phyloP scores from a whole-genome alignment of 2,888 invertebrate genomes.

The Troilus luridus region DNA sequence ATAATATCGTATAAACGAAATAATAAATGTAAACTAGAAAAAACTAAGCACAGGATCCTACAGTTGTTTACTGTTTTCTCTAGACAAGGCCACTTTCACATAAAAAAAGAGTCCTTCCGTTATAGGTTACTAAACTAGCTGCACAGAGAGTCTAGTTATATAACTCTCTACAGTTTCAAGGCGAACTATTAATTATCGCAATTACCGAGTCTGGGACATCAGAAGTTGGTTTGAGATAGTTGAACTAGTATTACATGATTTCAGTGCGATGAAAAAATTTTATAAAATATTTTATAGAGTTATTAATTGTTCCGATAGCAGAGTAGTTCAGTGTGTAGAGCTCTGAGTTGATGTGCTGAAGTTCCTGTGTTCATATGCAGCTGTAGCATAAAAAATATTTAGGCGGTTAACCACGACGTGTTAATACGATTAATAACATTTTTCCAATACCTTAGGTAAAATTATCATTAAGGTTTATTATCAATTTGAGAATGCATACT shows the following conservation, averaged over 20 bases:
- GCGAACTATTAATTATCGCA: not conserved
- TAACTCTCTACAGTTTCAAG: not conserved
- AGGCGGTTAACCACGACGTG: no score
- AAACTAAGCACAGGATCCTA: not conserved
- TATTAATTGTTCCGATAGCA: no score
- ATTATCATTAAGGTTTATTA: no score
- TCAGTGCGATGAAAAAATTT: no score
- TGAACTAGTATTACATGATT: not conserved
- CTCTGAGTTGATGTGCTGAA: no score
- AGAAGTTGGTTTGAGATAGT: not conserved
- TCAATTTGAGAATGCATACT: no score
- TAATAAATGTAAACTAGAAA: not conserved
- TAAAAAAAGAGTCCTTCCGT: conserved; percentile 24
- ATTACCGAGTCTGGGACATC: not conserved
- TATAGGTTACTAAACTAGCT: conserved; percentile 25
- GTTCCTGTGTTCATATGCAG: no score
- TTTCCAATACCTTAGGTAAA: no score
- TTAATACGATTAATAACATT: no score
- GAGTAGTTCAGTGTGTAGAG: no score
- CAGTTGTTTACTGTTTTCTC: not conserved
- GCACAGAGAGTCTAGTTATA: not conserved
- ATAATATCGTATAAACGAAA: not conserved
- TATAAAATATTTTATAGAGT: no score
- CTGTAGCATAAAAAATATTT: no score
- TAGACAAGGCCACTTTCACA: conserved; percentile 29